Evolutionary conservation across 2,797 vertebrate species (phyloP), one percentile per base, ranked within the genome.

Genomic region (Aulostomus chinensis): DNA sequence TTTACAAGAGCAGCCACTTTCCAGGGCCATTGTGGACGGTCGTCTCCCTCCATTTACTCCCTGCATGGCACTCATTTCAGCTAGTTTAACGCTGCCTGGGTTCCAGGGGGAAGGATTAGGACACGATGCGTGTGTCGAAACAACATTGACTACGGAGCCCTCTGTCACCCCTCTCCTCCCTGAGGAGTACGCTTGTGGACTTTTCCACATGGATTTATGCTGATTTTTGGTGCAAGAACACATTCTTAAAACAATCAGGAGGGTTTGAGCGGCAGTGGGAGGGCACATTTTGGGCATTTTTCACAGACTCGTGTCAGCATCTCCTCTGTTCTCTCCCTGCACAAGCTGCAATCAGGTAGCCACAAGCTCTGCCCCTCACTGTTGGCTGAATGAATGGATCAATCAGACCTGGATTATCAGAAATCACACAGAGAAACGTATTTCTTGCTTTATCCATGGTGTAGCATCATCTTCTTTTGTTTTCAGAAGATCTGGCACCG

Each of bases 1-100:
- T 91, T 90, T 89, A 91, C 87, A 91, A 89, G 87, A 85, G 78
- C 84, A 80, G 79, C 53, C 80, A 84, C 83, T 91, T 89, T 84
- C 83, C 65, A 32, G 73, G 76, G 59, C 78, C 86, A 90, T 89
- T 90, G 88, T 91, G 84, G 87, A 85, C 60, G 68, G 51, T 67
- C 75, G 86, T 88, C 87, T 92, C 86, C 84, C 89, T 87, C 87
- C 87, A 90, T 89, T 92, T 90, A 88, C 86, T 88, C 85, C 70
- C 84, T 61, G 73, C 82, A 68, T 72, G 77, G 65, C 76, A 74
- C 86, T 90, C 88, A 90, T 90, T 88, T 80, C 84, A 80, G 88
- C 86, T 88, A 86, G 90, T 91, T 91, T 89, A 89, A 88, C 84
- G 79, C 85, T 62, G 86, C 85, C 85, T 83, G 59, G 68, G 63